These are phyloP conservation scores for Ariopsis seemanni DNA, from an alignment of 2,113 vertebrate species.

Conservation along the genomic window DNA sequence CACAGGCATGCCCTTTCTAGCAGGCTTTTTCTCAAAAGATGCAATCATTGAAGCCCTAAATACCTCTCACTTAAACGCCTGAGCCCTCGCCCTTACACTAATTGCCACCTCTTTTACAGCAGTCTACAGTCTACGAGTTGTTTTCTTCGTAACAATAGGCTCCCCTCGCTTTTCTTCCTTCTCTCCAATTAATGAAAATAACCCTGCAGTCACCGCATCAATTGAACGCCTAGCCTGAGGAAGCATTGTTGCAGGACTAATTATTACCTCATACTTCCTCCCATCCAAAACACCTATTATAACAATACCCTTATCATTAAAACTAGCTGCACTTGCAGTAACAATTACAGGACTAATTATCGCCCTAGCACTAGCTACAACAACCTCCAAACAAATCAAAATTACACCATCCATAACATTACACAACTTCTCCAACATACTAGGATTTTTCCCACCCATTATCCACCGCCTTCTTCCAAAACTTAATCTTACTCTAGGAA, in stretches of 20 bases:
- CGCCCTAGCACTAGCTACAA: background rate
- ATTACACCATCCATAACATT: background rate
- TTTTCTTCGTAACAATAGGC: conserved; percentile 5
- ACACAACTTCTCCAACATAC: conserved; percentile 39
- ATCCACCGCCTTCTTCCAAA: background rate
- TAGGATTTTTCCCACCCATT: conserved; percentile 19
- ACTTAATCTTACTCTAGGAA: background rate
- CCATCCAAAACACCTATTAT: conserved; percentile 19
- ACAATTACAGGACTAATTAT: background rate
- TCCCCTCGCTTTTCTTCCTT: conserved; percentile 23
- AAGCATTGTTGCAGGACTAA: conserved; percentile 41
- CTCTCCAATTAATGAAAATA: conserved; percentile 47
- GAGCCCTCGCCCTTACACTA: background rate
- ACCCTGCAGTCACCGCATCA: conserved; percentile 17
- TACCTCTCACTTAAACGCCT: background rate
- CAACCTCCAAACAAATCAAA: conserved; percentile 22
- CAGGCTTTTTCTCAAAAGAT: conserved; percentile 56
- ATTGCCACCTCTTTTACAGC: conserved; percentile 36
- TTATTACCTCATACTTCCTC: conserved; percentile 24
- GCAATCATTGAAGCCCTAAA: conserved; percentile 47
- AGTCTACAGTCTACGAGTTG: conserved; percentile 33
- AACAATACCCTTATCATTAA: background rate
- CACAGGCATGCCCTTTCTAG: conserved; percentile 46
- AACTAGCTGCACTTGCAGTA: conserved; percentile 15
- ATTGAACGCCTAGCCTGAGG: conserved; percentile 52